Evolutionary conservation across 1,140 invertebrate genomes (phyloP).

Genomic region (Lordiphosa clarofinis): DNA sequence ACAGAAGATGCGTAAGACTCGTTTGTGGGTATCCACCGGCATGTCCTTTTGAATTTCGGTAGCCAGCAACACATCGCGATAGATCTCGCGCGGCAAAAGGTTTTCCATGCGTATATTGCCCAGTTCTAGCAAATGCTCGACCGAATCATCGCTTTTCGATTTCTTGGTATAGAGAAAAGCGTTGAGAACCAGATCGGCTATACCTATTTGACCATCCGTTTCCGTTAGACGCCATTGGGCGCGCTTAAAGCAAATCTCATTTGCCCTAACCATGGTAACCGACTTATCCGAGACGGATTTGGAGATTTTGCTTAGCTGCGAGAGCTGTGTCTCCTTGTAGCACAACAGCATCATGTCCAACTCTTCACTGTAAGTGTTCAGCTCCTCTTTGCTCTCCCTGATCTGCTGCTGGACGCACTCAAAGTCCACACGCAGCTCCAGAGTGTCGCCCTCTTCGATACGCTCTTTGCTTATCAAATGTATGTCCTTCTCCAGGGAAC

Average conservation of each 20-base stretch:
- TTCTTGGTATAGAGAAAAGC: conserved; percentile 99
- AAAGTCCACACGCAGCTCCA: conserved; percentile 86
- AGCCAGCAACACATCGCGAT: conserved; percentile 94
- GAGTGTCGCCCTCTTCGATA: conserved; percentile 85
- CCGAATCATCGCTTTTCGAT: conserved; percentile 97
- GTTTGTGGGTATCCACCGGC: conserved; percentile 90
- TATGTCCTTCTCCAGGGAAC: conserved; percentile 93
- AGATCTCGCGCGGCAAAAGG: conserved; percentile 95
- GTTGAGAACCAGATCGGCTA: conserved; percentile 96
- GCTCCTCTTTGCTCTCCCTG: conserved; percentile 93
- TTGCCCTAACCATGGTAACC: conserved; percentile 90
- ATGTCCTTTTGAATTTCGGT: conserved; percentile 93
- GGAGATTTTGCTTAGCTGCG: conserved; percentile 82
- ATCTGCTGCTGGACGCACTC: conserved; percentile 87
- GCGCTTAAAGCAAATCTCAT: conserved; percentile 99
- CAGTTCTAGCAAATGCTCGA: conserved; percentile 97
- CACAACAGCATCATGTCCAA: conserved; percentile 94
- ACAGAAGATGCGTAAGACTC: conserved; percentile 92
- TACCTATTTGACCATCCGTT: conserved; percentile 97
- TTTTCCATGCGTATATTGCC: conserved; percentile 98
- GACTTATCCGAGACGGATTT: conserved; percentile 82
- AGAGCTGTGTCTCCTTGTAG: conserved; percentile 91
- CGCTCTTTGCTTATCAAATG: conserved; percentile 92
- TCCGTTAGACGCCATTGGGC: conserved; percentile 99
- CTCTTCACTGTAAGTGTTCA: conserved; percentile 93